Conservation (phyloP, 2,113 vertebrate genomes). For the Pseudorhombus dupliciocellatus region DNA sequence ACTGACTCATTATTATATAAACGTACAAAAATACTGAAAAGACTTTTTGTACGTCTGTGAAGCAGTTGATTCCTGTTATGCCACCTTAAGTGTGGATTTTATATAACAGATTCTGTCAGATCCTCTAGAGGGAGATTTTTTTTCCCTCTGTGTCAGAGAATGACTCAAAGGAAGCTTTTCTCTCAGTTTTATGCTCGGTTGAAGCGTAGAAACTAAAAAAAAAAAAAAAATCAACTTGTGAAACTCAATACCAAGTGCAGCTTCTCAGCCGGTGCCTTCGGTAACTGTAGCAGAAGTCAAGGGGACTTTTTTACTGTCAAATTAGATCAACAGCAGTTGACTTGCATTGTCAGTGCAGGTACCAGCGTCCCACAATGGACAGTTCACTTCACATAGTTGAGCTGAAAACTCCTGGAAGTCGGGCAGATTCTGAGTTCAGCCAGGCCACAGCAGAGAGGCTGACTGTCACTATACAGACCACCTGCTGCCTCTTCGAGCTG, state of each 20-base stretch:
- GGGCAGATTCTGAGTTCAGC: constrained; percentile 22
- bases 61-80: background rate
- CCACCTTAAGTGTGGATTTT: background rate
- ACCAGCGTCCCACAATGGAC: background rate
- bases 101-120: background rate
- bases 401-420: background rate
- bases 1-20: background rate
- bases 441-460: constrained; percentile 28
- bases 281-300: constrained; percentile 21
- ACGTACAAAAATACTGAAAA: background rate
- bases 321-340: constrained; percentile 37
- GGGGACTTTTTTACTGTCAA: constrained; percentile 48
- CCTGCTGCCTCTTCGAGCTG: constrained; percentile 59
- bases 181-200: constrained; percentile 38
- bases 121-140: background rate
- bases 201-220: constrained; percentile 25
- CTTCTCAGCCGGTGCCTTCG: constrained; percentile 14
- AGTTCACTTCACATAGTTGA: constrained; percentile 7
- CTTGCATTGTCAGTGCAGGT: constrained; percentile 20
- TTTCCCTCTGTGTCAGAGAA: constrained; percentile 10
- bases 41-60: background rate
- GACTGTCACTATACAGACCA: constrained; percentile 56
- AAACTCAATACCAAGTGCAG: constrained; percentile 33
- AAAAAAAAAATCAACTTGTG: background rate
- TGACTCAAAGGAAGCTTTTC: constrained; percentile 46